Base-by-base conservation (phyloP, 92 coral and sea anemone genomes). In the Phenganax marumi region DNA sequence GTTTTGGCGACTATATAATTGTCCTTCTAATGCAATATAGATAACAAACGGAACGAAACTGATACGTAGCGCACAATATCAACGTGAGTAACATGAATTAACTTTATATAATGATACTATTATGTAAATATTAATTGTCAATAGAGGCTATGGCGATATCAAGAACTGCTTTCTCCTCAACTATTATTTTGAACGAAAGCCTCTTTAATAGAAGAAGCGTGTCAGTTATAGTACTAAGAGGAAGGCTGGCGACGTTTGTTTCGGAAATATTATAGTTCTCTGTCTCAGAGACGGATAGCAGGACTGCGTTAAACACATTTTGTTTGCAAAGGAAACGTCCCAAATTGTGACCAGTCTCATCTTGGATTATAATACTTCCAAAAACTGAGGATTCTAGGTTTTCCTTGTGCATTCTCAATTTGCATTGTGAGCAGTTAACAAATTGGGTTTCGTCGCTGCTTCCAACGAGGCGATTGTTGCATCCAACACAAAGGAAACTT, bases 381-480 rank as follows among this genome's bases (percentile, higher is more conserved):
- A 12, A 69, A 19, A 43, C 75, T 8, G 75, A 11, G 9, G 48
- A 10, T 11, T 8, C 14, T 13, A 69, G 19, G 4, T 25, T 69
- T 18, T 69, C 49, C 11, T 69, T 69, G 8, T 9, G 75, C 75
- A 69, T 69, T 19, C 48, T 69, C 19, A 69, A 25, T 10, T 69
- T 19, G 77, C 89, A 81, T 74, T 22, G 55, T 74, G 86, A 75
- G 51, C 86, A 86, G 49, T 86, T 61, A 16, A 81, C 68, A 81
- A 64, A 70, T 48, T 70, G 50, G 63, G 76, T 47, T 22, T 25
- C 24, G 22, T 60, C 66, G 24, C 21, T 68, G 81, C 80, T 72
- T 16, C 80, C 85, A 52, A 69, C 85, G 62, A 80, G 71, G 39
- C 74, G 70, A 77, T 58, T 78, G 73, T 86, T 86, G 89, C 79